Evolutionary conservation across 2,797 vertebrate species (phyloP), one percentile per base, ranked within the genome.

Genomic region (Rhinella marina): DNA sequence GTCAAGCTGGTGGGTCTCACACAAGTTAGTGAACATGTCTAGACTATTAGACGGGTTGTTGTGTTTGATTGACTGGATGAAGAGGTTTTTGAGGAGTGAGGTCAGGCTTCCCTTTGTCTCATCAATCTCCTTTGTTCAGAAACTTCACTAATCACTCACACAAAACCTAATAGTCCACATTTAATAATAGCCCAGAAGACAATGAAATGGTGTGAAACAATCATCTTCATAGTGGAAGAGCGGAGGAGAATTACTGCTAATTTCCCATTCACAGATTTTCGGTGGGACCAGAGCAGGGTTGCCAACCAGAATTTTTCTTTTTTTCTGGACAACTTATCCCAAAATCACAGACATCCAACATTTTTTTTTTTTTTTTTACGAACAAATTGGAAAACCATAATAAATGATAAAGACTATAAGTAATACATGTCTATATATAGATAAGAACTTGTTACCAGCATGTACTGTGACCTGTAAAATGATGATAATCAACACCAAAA

Each of bases 141-240:
- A 77, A 77, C 78, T 61, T 59, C 78, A 80, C 78, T 41, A 77
- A 59, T 80, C 78, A 80, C 56, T 80, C 17, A 59, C 78, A 59
- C 27, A 59, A 80, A 41, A 61, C 27, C 54, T 59, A 59, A 59
- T 59, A 77, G 73, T 77, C 21, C 11, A 3, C 41, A 50, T 50
- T 50, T 41, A 50, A 41, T n/a, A 54, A 77, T n/a, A n/a, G 10
- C n/a, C 19, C 23, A 25, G 19, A 77, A 52, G 48, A 25, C 50
- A 77, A 77, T 77, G 50, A 41, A 25, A 54, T 77, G 50, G 25
- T 21, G 70, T 73, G 48, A 19, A 72, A 41, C 7, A 16, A 27
- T 32, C 27, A 29, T 10, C 8, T 66, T n/a, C n/a, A 25, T 25
- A 25, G 8, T 66, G 62, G 62, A 66, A n/a, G n/a, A 3, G n/a